Evolutionary conservation across 2,797 vertebrate genomes (phyloP).

Genomic region (Lutjanus argentimaculatus): DNA sequence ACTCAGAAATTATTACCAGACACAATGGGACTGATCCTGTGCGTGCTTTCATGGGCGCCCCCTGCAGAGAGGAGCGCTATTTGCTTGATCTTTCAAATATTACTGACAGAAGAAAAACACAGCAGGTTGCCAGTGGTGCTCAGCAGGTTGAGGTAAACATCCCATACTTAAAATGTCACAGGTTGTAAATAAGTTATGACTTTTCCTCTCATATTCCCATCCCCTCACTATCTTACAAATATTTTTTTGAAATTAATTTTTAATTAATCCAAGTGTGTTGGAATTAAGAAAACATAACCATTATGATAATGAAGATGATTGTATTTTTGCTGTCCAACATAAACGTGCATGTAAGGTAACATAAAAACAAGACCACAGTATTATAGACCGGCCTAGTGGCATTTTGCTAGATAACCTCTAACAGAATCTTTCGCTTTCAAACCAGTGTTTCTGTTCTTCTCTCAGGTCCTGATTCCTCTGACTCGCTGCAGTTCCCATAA

Average conservation of each 20-base stretch:
- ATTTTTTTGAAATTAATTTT: background rate
- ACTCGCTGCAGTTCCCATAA: conserved; percentile 95
- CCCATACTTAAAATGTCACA: conserved; percentile 45
- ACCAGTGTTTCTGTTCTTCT: conserved; percentile 52
- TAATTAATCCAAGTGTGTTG: background rate
- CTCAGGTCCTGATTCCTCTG: conserved; percentile 95
- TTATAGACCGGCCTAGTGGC: background rate
- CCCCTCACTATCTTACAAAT: background rate
- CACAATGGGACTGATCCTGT: conserved; percentile 19
- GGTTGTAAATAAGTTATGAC: conserved; percentile 31
- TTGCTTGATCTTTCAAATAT: conserved; percentile 46
- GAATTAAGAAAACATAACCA: background rate
- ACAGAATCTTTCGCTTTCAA: background rate
- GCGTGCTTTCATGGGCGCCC: background rate
- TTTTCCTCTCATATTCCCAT: background rate
- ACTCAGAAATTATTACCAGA: conserved; percentile 25
- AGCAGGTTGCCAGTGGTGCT: conserved; percentile 29
- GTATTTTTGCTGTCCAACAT: background rate
- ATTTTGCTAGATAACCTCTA: background rate
- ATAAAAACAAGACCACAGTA: background rate
- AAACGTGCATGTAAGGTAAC: background rate
- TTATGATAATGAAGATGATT: background rate
- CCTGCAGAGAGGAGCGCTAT: conserved; percentile 14
- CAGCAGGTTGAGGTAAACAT: conserved; percentile 29
- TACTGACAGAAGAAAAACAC: conserved; percentile 5